phyloP scores from a whole-genome alignment of 2,888 invertebrate genomes.

The Lasioglossum marginatum region DNA sequence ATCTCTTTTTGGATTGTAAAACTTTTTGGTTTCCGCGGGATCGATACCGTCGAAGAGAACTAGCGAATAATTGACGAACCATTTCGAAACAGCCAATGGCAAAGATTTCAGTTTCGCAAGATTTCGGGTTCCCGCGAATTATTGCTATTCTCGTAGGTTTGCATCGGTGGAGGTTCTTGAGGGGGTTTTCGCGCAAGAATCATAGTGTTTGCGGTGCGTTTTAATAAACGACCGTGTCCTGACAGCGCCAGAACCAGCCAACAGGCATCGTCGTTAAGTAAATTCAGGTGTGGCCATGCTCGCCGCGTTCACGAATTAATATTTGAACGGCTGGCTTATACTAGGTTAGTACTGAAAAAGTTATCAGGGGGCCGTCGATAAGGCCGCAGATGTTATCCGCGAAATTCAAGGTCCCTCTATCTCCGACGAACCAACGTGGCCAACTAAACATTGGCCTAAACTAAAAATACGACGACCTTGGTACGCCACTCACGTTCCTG shows the following conservation, averaged over 20 bases:
- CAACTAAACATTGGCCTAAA: slow-evolving; percentile 83
- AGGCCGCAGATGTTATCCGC: slow-evolving; percentile 84
- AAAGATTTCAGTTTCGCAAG: no score
- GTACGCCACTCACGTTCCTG: slow-evolving; percentile 80
- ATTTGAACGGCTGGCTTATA: slow-evolving; percentile 83
- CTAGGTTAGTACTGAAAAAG: slow-evolving; percentile 84
- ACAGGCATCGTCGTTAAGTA: slow-evolving; percentile 67
- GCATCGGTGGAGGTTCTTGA: background rate
- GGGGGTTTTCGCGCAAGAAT: background rate
- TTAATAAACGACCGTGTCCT: slow-evolving; percentile 47
- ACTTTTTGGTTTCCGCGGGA: background rate
- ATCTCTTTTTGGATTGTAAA: background rate
- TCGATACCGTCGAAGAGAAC: background rate
- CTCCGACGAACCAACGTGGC: slow-evolving; percentile 78
- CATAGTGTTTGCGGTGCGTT: background rate
- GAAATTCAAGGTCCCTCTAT: slow-evolving; percentile 84
- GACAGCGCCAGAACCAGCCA: slow-evolving; percentile 28
- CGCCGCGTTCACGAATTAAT: slow-evolving; percentile 77
- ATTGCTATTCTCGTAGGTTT: background rate
- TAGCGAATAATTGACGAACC: background rate
- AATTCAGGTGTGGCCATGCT: slow-evolving; percentile 80
- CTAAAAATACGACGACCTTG: slow-evolving; percentile 84
- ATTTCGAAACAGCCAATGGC: background rate
- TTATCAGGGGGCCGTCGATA: slow-evolving; percentile 81
- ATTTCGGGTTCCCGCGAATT: background rate